phyloP scores from a whole-genome alignment of 2,888 invertebrate genomes.

The Sisyra nigra region DNA sequence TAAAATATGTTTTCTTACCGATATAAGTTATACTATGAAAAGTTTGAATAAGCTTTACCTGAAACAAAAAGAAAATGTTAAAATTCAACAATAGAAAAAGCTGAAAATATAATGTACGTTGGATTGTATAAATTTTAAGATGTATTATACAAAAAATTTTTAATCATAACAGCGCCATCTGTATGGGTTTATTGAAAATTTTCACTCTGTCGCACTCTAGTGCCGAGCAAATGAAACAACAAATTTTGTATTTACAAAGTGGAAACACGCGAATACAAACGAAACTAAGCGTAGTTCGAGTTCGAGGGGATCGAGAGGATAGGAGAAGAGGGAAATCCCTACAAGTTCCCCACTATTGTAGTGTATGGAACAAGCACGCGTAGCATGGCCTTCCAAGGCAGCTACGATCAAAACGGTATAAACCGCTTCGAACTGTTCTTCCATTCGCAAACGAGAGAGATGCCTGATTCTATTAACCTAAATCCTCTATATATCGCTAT shows the following conservation, averaged over 20 bases:
- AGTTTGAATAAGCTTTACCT: too few species aligned
- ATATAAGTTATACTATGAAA: too few species aligned
- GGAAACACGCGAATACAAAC: background rate
- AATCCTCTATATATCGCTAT: background rate
- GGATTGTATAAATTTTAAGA: too few species aligned
- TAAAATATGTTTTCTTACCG: too few species aligned
- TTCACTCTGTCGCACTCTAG: too few species aligned
- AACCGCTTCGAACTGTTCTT: background rate
- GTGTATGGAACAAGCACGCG: background rate
- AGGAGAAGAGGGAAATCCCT: too few species aligned
- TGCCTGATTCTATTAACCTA: background rate
- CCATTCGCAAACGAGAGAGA: background rate
- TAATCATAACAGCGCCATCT: background rate
- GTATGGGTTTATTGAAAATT: background rate
- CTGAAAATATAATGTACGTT: background rate
- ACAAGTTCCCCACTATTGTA: too few species aligned
- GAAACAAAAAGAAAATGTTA: too few species aligned
- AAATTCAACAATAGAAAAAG: too few species aligned
- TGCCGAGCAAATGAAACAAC: background rate
- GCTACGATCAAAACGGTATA: slow-evolving; percentile 4
- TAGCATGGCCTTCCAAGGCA: slow-evolving; percentile 9
- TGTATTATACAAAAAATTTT: too few species aligned
- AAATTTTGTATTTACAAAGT: background rate
- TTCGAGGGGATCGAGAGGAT: too few species aligned
- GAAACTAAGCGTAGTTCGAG: background rate